These are phyloP conservation scores for Cotesia typhae DNA, from an alignment of 1,140 invertebrate species.

Conservation along the genomic window DNA sequence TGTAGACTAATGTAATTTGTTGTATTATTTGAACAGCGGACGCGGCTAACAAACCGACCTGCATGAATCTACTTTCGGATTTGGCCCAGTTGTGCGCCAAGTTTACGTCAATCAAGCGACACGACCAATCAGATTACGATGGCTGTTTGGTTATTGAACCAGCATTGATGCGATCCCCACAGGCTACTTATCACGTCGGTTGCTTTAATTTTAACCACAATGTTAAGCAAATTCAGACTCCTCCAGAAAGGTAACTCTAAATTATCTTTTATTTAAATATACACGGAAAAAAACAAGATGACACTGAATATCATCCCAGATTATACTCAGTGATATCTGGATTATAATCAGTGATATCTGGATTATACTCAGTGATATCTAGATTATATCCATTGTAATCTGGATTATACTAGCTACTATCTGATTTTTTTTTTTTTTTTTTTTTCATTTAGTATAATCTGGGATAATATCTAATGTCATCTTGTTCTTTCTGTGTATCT, in stretches of 20 bases:
- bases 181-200: constrained; percentile 65
- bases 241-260: constrained; percentile 15
- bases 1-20: neutral
- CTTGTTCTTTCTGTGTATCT: no score
- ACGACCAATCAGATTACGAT: constrained; percentile 53
- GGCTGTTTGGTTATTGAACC: constrained; percentile 67
- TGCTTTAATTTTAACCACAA: constrained; percentile 66
- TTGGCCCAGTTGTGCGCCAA: constrained; percentile 67
- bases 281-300: neutral
- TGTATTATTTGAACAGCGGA: constrained; percentile 46
- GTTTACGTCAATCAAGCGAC: constrained; percentile 59
- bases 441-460: no score
- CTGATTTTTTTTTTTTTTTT: no score
- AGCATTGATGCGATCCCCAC: constrained; percentile 62
- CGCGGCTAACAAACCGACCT: constrained; percentile 63
- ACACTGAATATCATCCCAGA: no score
- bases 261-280: neutral
- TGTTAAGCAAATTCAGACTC: constrained; percentile 57
- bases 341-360: no score
- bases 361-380: no score
- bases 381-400: no score
- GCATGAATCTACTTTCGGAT: constrained; percentile 67
- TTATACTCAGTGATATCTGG: no score
- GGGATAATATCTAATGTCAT: no score
- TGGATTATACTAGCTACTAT: no score